Evolutionary conservation across 2,797 vertebrate genomes (phyloP).

Genomic region (Poecilia velifera): DNA sequence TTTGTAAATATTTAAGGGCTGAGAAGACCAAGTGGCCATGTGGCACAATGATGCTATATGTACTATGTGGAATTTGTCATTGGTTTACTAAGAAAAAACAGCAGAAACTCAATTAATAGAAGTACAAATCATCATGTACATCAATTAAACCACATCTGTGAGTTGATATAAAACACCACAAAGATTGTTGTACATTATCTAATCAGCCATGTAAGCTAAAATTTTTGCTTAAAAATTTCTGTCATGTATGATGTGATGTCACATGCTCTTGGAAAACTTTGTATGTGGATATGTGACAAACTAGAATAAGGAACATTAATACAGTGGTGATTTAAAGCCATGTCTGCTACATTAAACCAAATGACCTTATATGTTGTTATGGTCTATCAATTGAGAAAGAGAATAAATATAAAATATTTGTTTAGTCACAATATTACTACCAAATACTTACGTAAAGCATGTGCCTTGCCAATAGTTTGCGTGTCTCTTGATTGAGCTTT

Average conservation of each 20-base stretch:
- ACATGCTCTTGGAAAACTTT: background rate
- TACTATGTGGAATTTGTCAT: background rate
- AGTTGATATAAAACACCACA: background rate
- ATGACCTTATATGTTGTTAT: background rate
- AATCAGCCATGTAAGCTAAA: background rate
- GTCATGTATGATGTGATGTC: background rate
- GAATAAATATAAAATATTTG: background rate
- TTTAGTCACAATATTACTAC: background rate
- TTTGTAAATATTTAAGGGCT: background rate
- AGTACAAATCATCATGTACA: background rate
- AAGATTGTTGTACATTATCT: background rate
- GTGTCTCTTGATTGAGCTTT: slow-evolving; percentile 26
- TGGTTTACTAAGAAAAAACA: background rate
- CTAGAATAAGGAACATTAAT: background rate
- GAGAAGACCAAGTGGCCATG: background rate
- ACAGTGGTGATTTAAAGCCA: background rate
- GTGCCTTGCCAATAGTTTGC: slow-evolving; percentile 3
- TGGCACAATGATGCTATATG: background rate
- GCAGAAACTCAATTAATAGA: background rate
- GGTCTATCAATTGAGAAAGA: no score
- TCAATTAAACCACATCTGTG: background rate
- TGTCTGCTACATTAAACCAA: background rate
- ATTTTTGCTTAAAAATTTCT: background rate
- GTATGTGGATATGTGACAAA: background rate
- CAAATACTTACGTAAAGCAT: background rate